Evolutionary conservation across 92 coral and sea anemone genomes (phyloP).

Genomic region (Zoanthus solanderi): DNA sequence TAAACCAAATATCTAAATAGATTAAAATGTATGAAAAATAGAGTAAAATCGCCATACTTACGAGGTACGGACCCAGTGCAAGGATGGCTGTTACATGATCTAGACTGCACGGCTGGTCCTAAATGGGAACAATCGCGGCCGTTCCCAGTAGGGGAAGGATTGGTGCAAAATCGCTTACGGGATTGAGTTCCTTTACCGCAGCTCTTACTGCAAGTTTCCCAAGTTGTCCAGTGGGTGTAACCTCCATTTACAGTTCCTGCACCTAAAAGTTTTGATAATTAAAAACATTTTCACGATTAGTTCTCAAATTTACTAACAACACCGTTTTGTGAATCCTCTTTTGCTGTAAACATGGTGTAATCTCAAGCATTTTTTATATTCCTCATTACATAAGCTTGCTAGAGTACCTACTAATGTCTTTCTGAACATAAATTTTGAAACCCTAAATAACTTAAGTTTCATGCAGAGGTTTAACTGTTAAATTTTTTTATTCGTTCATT

Average conservation of each 20-base stretch:
- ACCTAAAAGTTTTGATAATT: background rate
- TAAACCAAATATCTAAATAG: no score
- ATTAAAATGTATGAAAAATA: no score
- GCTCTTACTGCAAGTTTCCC: constrained; percentile 34
- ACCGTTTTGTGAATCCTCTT: no score
- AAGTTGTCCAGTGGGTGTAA: constrained; percentile 14
- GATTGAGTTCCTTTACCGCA: constrained; percentile 18
- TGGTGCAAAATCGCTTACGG: constrained; percentile 32
- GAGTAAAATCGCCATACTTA: background rate
- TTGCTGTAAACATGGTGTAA: no score
- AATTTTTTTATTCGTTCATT: no score
- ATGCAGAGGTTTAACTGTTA: no score
- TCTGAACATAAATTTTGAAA: no score
- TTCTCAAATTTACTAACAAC: background rate
- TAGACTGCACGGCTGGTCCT: constrained; percentile 27
- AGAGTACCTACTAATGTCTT: no score
- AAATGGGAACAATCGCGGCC: constrained; percentile 36
- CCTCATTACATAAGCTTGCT: no score
- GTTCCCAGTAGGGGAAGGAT: constrained; percentile 27
- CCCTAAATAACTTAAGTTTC: no score
- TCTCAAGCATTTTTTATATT: no score
- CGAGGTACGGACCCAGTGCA: constrained; percentile 27
- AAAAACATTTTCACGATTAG: background rate
- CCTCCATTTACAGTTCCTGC: constrained; percentile 39
- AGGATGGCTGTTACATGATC: constrained; percentile 30